Evolutionary conservation across 2,888 invertebrate genomes (phyloP).

Genomic region (Lomographa bimaculata): DNA sequence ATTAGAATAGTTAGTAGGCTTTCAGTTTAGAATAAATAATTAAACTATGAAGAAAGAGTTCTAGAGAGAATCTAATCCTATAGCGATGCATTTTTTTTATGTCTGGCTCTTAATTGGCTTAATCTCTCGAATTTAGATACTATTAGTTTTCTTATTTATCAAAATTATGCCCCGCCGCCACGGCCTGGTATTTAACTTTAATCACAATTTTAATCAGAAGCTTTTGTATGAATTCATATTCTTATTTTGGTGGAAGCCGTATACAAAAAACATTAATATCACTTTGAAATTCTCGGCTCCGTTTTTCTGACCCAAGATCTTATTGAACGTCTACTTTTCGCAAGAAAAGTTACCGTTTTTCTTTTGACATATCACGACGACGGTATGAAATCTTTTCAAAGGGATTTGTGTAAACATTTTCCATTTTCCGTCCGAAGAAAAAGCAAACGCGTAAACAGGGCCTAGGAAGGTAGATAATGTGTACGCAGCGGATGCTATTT

Average conservation of each 20-base stretch:
- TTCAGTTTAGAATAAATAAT: too few relatives aligned
- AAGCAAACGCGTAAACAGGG: conserved; percentile 16
- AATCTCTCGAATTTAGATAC: conserved; percentile 14
- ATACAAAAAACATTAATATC: conserved; percentile 20
- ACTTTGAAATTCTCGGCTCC: conserved; percentile 15
- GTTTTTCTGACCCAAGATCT: conserved; percentile 16
- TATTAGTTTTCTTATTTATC: conserved; percentile 1
- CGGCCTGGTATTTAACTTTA: too few relatives aligned
- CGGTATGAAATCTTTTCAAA: conserved; percentile 24
- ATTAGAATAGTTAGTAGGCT: too few relatives aligned
- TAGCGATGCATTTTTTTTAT: too few relatives aligned
- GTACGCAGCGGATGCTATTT: conserved; percentile 39
- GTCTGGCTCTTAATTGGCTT: conserved; percentile 13
- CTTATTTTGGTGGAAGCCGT: background rate
- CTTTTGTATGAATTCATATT: conserved; percentile 8
- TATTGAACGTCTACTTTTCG: conserved; percentile 18
- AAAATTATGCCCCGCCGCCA: too few relatives aligned
- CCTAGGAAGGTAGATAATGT: conserved; percentile 27
- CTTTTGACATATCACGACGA: conserved; percentile 27
- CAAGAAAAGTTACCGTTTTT: conserved; percentile 21
- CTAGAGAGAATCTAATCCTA: too few relatives aligned
- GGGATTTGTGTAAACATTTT: conserved; percentile 24
- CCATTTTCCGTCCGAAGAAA: conserved; percentile 1
- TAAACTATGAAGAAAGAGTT: too few relatives aligned
- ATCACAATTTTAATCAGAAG: too few relatives aligned